Conservation (phyloP, 2,113 vertebrate species). For the Scomber japonicus region DNA sequence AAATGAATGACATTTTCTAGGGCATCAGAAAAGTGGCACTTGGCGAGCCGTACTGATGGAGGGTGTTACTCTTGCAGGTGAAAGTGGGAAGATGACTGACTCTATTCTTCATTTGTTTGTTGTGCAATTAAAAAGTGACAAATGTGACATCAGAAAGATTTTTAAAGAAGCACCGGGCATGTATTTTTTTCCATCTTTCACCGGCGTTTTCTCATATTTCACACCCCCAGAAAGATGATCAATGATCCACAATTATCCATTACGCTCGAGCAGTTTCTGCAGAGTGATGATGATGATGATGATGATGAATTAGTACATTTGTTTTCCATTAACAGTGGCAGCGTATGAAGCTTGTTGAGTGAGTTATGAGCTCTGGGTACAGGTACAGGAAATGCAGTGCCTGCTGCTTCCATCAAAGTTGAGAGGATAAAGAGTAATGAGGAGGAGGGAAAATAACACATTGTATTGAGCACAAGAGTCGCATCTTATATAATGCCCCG, state of each 20-base stretch:
- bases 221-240: conserved; percentile 18
- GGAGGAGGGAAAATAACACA: conserved; percentile 42
- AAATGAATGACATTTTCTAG: conserved; percentile 55
- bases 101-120: not conserved
- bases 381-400: not conserved
- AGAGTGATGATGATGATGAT: conserved; percentile 2
- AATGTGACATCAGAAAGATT: not conserved
- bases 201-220: not conserved
- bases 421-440: conserved; percentile 37
- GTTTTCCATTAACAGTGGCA: conserved; percentile 31
- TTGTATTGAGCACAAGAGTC: conserved; percentile 54
- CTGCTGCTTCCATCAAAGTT: conserved; percentile 29
- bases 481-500: conserved; percentile 79
- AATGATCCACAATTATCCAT: conserved; percentile 12
- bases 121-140: not conserved
- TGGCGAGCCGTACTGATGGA: not conserved
- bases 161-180: not conserved
- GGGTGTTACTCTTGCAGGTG: not conserved
- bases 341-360: not conserved
- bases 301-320: conserved; percentile 41
- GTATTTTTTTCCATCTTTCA: not conserved
- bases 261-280: not conserved
- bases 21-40: not conserved
- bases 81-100: not conserved
- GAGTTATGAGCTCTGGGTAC: conserved; percentile 4